Conservation (phyloP, 2,113 vertebrate genomes). For the Eublepharis macularius region DNA sequence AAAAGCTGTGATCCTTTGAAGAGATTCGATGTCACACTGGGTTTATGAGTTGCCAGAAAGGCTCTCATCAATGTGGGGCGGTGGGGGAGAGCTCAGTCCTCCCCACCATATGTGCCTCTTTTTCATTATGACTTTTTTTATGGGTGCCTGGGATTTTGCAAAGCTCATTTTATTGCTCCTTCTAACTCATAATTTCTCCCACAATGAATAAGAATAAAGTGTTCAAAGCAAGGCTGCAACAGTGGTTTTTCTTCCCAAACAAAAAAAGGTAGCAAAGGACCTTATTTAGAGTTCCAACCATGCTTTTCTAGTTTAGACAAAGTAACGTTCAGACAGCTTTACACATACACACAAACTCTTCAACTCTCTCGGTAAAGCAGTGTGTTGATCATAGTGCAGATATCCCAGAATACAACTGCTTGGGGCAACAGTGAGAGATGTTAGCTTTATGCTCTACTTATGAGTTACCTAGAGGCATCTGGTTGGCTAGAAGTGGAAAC, state of each 20-base stretch:
- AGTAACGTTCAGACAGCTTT: background rate
- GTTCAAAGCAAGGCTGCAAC: background rate
- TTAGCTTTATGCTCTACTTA: too few species aligned
- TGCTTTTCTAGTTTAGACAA: rapidly evolving
- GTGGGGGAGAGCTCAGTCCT: background rate
- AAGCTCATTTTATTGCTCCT: background rate
- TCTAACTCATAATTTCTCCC: background rate
- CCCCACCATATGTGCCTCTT: background rate
- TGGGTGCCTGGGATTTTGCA: constrained; percentile 15
- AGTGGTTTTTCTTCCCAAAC: background rate
- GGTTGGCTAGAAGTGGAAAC: too few species aligned
- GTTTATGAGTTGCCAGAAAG: constrained; percentile 34
- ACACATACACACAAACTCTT: rapidly evolving
- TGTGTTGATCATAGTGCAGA: too few species aligned
- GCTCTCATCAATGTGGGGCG: background rate
- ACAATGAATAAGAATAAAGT: background rate
- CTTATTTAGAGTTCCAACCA: rapidly evolving
- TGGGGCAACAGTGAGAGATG: too few species aligned
- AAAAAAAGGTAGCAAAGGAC: background rate
- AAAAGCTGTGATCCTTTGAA: background rate
- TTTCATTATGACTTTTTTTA: constrained; percentile 14
- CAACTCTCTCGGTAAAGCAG: rapidly evolving
- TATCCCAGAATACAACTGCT: too few species aligned
- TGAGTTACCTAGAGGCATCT: too few species aligned
- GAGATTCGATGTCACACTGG: background rate